Percentiles rank a stretch among this genome's conserved stretches.
Conservation (phyloP, 2,797 vertebrate genomes). For the Rhyacichthys aspro region DNA sequence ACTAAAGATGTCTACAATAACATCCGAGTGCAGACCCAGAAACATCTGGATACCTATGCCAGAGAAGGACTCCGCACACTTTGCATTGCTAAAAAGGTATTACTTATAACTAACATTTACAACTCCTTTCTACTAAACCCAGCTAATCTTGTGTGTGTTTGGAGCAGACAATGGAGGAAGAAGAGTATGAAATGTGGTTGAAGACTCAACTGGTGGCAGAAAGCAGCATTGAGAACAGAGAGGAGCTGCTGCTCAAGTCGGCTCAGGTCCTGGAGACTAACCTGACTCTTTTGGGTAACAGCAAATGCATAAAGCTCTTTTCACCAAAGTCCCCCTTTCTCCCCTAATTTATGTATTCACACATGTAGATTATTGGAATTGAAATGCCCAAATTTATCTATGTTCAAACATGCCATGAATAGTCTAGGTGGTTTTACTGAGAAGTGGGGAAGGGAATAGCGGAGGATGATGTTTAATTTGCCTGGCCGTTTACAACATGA, state of each 20-base stretch:
- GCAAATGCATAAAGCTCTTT: background rate
- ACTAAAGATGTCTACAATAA: slow-evolving; percentile 42
- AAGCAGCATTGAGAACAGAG: slow-evolving; percentile 91
- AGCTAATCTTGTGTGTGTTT: slow-evolving; percentile 8
- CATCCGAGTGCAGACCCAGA: slow-evolving; percentile 85
- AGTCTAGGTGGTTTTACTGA: no score
- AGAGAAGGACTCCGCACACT: slow-evolving; percentile 91
- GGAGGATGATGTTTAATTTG: no score
- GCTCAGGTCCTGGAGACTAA: slow-evolving; percentile 86
- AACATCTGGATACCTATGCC: slow-evolving; percentile 89
- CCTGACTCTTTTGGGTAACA: slow-evolving; percentile 87
- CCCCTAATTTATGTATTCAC: no score
- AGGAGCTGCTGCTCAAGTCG: slow-evolving; percentile 89
- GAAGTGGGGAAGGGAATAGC: no score
- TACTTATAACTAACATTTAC: no score
- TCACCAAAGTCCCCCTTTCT: no score
- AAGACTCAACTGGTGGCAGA: slow-evolving; percentile 87
- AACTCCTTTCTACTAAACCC: background rate
- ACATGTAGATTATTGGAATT: no score
- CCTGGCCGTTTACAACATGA: no score
- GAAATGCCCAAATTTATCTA: no score
- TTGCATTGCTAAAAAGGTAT: slow-evolving; percentile 93
- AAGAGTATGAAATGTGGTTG: slow-evolving; percentile 89
- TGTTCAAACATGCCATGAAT: no score
- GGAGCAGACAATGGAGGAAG: slow-evolving; percentile 80